These are phyloP conservation scores for Heteromurus nitidus DNA, from an alignment of 2,888 invertebrate species.

Conservation along the genomic window DNA sequence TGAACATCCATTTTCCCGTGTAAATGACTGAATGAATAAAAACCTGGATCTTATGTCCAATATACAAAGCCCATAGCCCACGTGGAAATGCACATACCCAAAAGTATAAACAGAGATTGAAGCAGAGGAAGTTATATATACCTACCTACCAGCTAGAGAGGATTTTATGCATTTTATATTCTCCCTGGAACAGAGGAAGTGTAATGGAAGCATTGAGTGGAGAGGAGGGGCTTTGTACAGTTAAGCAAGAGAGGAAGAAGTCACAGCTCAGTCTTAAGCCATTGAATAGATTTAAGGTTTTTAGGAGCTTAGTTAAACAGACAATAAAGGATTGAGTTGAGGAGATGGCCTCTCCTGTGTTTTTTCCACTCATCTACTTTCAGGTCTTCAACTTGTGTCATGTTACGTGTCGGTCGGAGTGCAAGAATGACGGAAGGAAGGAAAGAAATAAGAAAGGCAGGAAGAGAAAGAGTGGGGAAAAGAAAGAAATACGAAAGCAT, in stretches of 20 bases:
- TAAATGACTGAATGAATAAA: constrained; percentile 51
- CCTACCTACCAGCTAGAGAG: too few species aligned
- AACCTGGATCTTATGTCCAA: too few species aligned
- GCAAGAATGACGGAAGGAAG: constrained; percentile 57
- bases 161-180: too few species aligned
- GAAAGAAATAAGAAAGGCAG: constrained; percentile 10
- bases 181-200: neutral
- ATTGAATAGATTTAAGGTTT: constrained; percentile 63
- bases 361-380: constrained; percentile 62
- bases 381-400: constrained; percentile 64
- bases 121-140: too few species aligned
- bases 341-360: constrained; percentile 60
- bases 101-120: too few species aligned
- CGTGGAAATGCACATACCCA: neutral
- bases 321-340: constrained; percentile 66
- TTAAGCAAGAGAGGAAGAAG: constrained; percentile 28
- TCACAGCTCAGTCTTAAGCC: constrained; percentile 38
- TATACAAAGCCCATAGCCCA: too few species aligned
- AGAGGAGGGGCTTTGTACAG: neutral
- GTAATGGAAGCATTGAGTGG: too few species aligned
- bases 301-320: constrained; percentile 66
- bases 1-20: constrained; percentile 56
- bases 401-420: constrained; percentile 62
- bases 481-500: constrained; percentile 26
- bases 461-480: neutral